Evolutionary conservation across 2,888 invertebrate species (phyloP).

Genomic region (Drosophila ochracea): DNA sequence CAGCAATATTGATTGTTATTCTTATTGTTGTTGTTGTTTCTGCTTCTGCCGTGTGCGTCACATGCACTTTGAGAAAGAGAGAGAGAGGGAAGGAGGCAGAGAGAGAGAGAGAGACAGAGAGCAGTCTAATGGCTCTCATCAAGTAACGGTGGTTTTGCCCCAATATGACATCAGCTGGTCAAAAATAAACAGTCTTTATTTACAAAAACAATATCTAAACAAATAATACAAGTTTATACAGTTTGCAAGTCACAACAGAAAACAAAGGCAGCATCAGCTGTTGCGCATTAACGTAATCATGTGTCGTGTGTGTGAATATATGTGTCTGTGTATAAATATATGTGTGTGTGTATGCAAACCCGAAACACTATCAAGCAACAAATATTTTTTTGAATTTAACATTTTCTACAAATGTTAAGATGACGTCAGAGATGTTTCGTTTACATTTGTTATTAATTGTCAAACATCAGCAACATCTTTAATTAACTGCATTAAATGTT

Average conservation of each 20-base stretch:
- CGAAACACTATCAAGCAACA: slow-evolving; percentile 41
- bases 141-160: slow-evolving; percentile 47
- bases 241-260: slow-evolving; percentile 42
- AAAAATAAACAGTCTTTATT: slow-evolving; percentile 51
- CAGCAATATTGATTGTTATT: slow-evolving; percentile 64
- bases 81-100: neutral
- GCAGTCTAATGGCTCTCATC: neutral
- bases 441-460: neutral
- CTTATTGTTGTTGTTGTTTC: slow-evolving; percentile 15
- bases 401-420: slow-evolving; percentile 20
- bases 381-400: neutral
- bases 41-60: slow-evolving; percentile 43
- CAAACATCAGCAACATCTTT: neutral
- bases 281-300: slow-evolving; percentile 57
- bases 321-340: neutral
- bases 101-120: slow-evolving; percentile 19
- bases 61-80: slow-evolving; percentile 23
- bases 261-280: slow-evolving; percentile 67
- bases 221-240: slow-evolving; percentile 61
- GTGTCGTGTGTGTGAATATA: slow-evolving; percentile 10
- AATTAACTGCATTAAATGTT: neutral
- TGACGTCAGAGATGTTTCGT: slow-evolving; percentile 31
- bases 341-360: neutral
- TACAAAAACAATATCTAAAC: slow-evolving; percentile 30
- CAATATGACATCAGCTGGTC: slow-evolving; percentile 70